Percentiles rank a stretch among this genome's conserved stretches.
These are phyloP conservation scores for Microplitis manilae DNA, from an alignment of 2,888 invertebrate genomes.

Conservation along the genomic window DNA sequence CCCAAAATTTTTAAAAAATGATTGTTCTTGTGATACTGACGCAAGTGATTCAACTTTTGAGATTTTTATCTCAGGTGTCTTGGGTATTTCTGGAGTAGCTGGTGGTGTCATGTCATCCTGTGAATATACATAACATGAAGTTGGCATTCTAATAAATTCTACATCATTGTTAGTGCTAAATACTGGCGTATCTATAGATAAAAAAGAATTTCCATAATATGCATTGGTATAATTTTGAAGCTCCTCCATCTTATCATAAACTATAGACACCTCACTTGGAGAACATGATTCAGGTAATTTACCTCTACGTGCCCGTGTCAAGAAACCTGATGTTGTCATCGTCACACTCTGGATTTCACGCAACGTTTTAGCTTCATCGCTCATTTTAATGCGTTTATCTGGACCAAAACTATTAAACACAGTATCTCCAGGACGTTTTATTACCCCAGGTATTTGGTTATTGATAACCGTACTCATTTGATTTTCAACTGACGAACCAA, in stretches of 20 bases:
- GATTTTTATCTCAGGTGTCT: conserved; percentile 75
- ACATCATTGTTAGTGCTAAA: conserved; percentile 55
- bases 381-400: conserved; percentile 76
- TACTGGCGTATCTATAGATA: conserved; percentile 61
- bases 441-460: conserved; percentile 66
- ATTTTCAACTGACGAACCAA: conserved; percentile 18
- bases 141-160: conserved; percentile 60
- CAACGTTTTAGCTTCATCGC: conserved; percentile 83
- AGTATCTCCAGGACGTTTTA: conserved; percentile 82
- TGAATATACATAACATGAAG: conserved; percentile 64
- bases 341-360: conserved; percentile 94
- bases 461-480: conserved; percentile 26
- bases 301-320: conserved; percentile 92
- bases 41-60: conserved; percentile 69
- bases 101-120: conserved; percentile 74
- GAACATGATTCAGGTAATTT: conserved; percentile 90
- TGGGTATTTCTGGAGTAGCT: conserved; percentile 74
- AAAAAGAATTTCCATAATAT: conserved; percentile 51
- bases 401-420: conserved; percentile 74
- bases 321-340: conserved; percentile 93
- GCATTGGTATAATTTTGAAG: conserved; percentile 65
- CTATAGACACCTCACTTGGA: conserved; percentile 72
- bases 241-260: conserved; percentile 65
- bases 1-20: conserved; percentile 67
- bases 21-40: conserved; percentile 58